phyloP scores from a whole-genome alignment of 2,113 vertebrate genomes.

The Dolichallabes microphthalmus region DNA sequence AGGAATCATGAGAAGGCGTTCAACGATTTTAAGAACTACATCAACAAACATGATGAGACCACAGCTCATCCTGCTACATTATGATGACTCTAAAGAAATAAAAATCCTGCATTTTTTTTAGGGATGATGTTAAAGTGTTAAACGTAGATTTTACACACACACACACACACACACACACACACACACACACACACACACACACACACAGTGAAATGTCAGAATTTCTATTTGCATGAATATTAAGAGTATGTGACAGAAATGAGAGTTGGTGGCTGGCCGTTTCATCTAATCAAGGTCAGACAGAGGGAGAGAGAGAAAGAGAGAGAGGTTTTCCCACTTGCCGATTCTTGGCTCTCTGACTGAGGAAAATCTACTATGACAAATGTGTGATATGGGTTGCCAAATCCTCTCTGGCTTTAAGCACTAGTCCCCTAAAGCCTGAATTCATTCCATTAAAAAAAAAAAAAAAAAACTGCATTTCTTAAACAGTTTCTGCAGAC shows the following conservation, averaged over 20 bases:
- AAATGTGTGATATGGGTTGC: constrained; percentile 28
- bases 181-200: not conserved
- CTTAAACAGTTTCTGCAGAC: not conserved
- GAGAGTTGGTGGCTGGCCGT: constrained; percentile 25
- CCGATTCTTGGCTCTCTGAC: constrained; percentile 8
- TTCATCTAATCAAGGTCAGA: constrained; percentile 37
- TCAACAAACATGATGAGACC: no score
- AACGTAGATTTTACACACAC: not conserved
- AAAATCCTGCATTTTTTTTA: no score
- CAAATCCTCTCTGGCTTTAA: constrained; percentile 17
- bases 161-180: not conserved
- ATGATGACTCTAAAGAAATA: no score
- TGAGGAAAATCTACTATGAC: constrained; percentile 6
- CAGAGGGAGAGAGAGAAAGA: constrained; percentile 18
- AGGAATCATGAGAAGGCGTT: no score
- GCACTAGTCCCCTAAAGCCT: not conserved
- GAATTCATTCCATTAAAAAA: not conserved
- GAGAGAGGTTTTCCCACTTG: not conserved
- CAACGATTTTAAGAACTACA: no score
- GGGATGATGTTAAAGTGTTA: not conserved
- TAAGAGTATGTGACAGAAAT: constrained; percentile 69
- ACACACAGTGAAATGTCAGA: constrained; percentile 12
- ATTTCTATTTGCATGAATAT: constrained; percentile 76
- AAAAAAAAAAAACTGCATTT: no score
- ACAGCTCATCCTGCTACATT: no score